Base-by-base conservation (phyloP, 2,888 invertebrate species). In the Chaetogeoica ovagalla region DNA sequence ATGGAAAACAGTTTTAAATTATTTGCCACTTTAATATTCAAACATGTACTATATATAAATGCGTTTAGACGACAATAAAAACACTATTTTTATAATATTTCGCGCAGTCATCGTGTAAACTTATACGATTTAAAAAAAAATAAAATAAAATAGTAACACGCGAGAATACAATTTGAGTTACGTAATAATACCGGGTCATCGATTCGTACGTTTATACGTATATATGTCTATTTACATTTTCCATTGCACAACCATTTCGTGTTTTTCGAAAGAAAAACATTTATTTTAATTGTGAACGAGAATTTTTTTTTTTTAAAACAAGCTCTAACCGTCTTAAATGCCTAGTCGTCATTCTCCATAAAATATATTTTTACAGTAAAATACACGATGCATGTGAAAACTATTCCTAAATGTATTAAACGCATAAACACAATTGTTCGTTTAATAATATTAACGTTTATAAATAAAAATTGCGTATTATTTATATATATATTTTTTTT, bases 401-500 rank as follows among this genome's bases (percentile, higher is more conserved):
- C n/a, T 13, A 1, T 30, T 30, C n/a, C n/a, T 62, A 62, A n/a
- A 63, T 37, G 63, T 9, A 73, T 15, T 62, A 30, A 52, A 30
- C 30, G 4, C 30, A 30, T 30, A 30, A 30, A 30, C 30, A 30
- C 30, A 30, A 30, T 2, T 30, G 59, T 21, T 70, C 0, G 48
- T 48, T 48, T 70, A 37, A 59, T 71, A 43, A n/a, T 30, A 30
- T 30, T 7, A 43, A 66, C n/a, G n/a, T 71, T 71, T 48, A 48
- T 11, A 48, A 30, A 30, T 30, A 30, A 30, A 30, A 30, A 30
- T 30, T 30, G 30, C 30, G 30, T 30, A 30, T 30, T n/a, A n/a
- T 30, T 30, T 30, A 2, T 30, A 30, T 30, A 2, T 30, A 2
- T 4, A 30, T 30, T 30, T 30, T 4, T 30, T 1, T 1, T 30